Percentiles rank a stretch among this genome's conserved stretches.
These are phyloP conservation scores for Pedetes capensis DNA, from an alignment of 2,113 vertebrate genomes.

Conservation along the genomic window DNA sequence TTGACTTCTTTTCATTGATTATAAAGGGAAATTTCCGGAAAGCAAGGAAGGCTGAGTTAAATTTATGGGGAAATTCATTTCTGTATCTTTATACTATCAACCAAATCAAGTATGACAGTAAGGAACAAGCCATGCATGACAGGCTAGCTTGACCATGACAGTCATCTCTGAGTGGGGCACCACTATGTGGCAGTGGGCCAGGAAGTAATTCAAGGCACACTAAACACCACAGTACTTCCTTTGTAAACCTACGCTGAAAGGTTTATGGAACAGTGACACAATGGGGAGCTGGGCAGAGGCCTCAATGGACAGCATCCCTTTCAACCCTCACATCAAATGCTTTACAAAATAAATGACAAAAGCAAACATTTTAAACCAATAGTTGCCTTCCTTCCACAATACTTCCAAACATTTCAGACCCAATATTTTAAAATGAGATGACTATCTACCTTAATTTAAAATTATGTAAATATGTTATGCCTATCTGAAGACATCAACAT, in stretches of 20 bases:
- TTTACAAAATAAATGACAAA: neutral
- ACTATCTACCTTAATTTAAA: slow-evolving; percentile 5
- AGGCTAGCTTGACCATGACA: neutral
- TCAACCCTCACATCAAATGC: neutral
- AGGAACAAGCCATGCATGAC: neutral
- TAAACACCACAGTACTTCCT: neutral
- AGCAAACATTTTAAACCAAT: slow-evolving; percentile 12
- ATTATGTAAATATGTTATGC: neutral
- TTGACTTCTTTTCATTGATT: neutral
- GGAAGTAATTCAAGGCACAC: neutral
- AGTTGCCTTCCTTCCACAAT: neutral
- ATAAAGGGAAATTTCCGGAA: neutral
- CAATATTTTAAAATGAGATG: neutral
- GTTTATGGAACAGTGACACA: accelerated
- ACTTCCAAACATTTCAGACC: neutral
- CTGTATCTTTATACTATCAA: neutral
- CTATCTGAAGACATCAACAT: neutral
- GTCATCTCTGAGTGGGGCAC: neutral
- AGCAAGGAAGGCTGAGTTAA: neutral
- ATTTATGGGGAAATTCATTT: neutral
- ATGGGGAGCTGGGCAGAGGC: neutral
- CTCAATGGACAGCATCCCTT: neutral
- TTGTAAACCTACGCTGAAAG: neutral
- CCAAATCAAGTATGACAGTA: neutral
- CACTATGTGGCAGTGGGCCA: neutral